Evolutionary conservation across 2,113 vertebrate genomes (phyloP).

Genomic region (Tyto alba): DNA sequence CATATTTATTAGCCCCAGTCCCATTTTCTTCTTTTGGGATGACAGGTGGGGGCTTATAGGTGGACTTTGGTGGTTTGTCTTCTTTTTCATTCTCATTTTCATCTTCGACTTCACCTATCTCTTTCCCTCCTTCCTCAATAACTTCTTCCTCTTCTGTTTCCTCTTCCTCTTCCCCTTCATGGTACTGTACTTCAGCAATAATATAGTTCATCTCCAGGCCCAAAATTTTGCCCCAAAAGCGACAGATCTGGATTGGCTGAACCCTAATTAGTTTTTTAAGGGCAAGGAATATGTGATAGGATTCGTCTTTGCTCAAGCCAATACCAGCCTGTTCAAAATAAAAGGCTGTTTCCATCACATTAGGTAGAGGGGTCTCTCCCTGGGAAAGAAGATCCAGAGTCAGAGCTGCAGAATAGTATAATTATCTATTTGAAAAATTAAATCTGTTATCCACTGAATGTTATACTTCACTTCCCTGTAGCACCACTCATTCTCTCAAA

Average conservation of each 20-base stretch:
- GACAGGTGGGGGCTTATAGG: conserved; percentile 76
- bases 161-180: conserved; percentile 82
- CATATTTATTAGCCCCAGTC: conserved; percentile 85
- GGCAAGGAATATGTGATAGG: conserved; percentile 84
- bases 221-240: conserved; percentile 95
- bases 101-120: not conserved
- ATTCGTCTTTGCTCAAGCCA: conserved; percentile 83
- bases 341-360: conserved; percentile 85
- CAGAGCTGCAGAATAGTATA: not conserved
- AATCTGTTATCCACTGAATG: not conserved
- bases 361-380: conserved; percentile 80
- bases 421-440: not conserved
- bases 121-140: conserved; percentile 46
- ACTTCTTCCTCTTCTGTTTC: conserved; percentile 68
- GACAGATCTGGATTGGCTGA: conserved; percentile 79
- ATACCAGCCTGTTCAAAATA: conserved; percentile 91
- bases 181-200: conserved; percentile 84
- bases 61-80: conserved; percentile 73
- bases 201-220: conserved; percentile 85
- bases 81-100: conserved; percentile 46
- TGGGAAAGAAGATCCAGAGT: conserved; percentile 45
- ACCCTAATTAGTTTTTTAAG: conserved; percentile 83
- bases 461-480: not conserved
- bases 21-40: conserved; percentile 81
- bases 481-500: not conserved